These are phyloP conservation scores for Euglossa dilemma DNA, from an alignment of 1,140 invertebrate species.

Conservation along the genomic window DNA sequence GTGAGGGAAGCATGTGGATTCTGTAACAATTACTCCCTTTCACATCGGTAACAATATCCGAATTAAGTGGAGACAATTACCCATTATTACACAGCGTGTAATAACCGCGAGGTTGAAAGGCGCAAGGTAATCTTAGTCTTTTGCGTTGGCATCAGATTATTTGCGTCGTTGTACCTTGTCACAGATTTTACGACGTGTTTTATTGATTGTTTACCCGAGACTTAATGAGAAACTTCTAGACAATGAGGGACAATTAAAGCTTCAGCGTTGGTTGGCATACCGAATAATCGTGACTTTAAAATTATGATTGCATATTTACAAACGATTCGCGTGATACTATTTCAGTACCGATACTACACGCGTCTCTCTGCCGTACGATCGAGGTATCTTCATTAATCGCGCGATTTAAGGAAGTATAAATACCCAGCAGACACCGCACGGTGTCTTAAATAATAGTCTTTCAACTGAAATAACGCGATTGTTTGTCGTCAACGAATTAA, in stretches of 20 bases:
- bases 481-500: conserved; percentile 9
- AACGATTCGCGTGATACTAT: not conserved
- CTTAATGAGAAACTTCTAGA: not conserved
- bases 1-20: conserved; percentile 43
- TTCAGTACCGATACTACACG: not conserved
- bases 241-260: not conserved
- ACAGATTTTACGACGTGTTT: not conserved
- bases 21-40: conserved; percentile 63
- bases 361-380: not conserved
- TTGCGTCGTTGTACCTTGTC: not conserved
- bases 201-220: not conserved
- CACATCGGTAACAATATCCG: conserved; percentile 47
- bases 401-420: conserved; percentile 30
- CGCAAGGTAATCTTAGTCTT: conserved; percentile 11
- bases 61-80: conserved; percentile 46
- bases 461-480: conserved; percentile 35
- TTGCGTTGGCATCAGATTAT: not conserved
- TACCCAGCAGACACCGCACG: not conserved
- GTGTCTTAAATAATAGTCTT: not conserved
- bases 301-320: not conserved
- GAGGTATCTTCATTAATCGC: conserved; percentile 24
- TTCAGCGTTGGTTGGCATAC: not conserved
- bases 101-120: conserved; percentile 17
- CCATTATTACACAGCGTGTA: conserved; percentile 32
- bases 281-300: not conserved